Percentiles rank a stretch among this genome's conserved stretches.
These are phyloP conservation scores for Drosophila austrosaltans DNA, from an alignment of 2,888 invertebrate genomes.

Conservation along the genomic window DNA sequence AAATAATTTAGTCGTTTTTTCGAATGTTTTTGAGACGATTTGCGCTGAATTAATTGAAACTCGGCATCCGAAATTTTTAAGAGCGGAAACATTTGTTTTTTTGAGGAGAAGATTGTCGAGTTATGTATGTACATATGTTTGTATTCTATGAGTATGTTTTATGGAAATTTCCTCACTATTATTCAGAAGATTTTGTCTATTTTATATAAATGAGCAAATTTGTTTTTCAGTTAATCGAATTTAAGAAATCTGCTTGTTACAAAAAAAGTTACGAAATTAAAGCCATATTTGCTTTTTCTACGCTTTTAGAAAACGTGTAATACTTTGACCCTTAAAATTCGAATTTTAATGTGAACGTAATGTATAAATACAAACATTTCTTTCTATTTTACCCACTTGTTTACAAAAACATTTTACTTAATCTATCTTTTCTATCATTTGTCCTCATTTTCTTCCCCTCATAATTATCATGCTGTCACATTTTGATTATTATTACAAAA, in stretches of 20 bases:
- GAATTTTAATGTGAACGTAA: background rate
- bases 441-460: background rate
- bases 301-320: too few species aligned
- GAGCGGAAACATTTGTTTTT: background rate
- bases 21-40: background rate
- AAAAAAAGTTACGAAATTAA: too few species aligned
- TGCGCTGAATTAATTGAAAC: slow-evolving; percentile 10
- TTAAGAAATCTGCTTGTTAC: too few species aligned
- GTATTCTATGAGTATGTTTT: background rate
- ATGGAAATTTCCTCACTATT: background rate
- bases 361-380: background rate
- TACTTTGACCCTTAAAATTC: background rate
- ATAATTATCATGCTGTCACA: background rate
- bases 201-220: too few species aligned
- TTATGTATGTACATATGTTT: background rate
- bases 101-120: background rate
- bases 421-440: background rate
- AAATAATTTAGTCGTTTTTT: slow-evolving; percentile 12
- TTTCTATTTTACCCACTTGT: background rate
- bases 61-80: background rate
- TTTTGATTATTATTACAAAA: slow-evolving; percentile 35
- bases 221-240: background rate
- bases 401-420: background rate
- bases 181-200: too few species aligned
- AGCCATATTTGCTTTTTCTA: too few species aligned